Evolutionary conservation across 2,888 invertebrate genomes (phyloP), one percentile per base, ranked within the genome.

Genomic region (Tuberolachnus salignus): DNA sequence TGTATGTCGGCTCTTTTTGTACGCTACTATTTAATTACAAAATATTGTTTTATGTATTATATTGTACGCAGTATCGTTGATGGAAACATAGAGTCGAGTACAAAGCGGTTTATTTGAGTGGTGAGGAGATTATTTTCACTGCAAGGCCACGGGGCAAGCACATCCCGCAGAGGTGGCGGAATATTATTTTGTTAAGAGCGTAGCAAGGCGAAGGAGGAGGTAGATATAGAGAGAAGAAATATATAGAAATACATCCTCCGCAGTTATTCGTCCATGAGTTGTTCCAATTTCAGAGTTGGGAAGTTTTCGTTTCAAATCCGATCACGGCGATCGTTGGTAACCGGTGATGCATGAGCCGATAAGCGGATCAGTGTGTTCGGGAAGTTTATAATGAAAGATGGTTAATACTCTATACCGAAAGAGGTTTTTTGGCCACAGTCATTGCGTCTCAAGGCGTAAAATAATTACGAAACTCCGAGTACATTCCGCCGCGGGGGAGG

Each of bases 181-280:
- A 61, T 49, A 49, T 19, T 51, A 51, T 34, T 73, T 63, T 61
- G 51, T 49, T 51, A 51, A 51, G 19, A 49, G 63, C 21, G 53
- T 51, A 74, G 26, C 57, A 81, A 69, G 80, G 80, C 69, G 81
- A 78, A 80, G 64, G 80, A 75, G 80, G 73, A 55, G 80, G 74
- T 14, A 51, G 34, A 6, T 34, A 34, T 34, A 34, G 34, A 19
- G 49, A 46, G 80, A 80, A 66, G 81, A 71, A 80, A 70, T 69
- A 55, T 34, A 34, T 19, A 80, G 80, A 80, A 71, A 81, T 66
- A 81, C 69, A 51, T 78, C 59, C 59, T 49, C 63, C 1, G 53
- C 73, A 44, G 63, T 53, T 74, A 64, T 63, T 63, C 73, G 73
- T 53, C 64, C 73, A 46, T 74, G 80, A 74, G 66, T 59, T 63